These are phyloP conservation scores for Brachycybe producta DNA, from an alignment of 2,888 invertebrate species.

Conservation along the genomic window DNA sequence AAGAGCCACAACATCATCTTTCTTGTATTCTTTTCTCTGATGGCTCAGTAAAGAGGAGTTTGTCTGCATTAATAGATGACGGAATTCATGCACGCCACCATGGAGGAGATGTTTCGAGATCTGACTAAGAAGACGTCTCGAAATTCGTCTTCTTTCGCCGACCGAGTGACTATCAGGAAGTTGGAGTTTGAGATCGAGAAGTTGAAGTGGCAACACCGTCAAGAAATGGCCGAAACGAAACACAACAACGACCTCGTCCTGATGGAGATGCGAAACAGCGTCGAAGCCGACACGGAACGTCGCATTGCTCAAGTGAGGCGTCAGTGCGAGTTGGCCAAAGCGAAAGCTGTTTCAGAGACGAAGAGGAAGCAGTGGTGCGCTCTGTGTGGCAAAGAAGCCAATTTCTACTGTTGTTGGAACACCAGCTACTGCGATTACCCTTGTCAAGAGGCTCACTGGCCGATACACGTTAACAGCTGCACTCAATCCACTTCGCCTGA, in stretches of 20 bases:
- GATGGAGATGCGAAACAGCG: slow-evolving; percentile 52
- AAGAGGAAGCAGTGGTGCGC: slow-evolving; percentile 90
- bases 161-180: slow-evolving; percentile 41
- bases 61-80: slow-evolving; percentile 39
- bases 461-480: slow-evolving; percentile 53
- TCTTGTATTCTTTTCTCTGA: neutral
- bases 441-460: slow-evolving; percentile 75
- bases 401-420: slow-evolving; percentile 93
- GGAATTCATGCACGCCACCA: slow-evolving; percentile 53
- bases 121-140: slow-evolving; percentile 42
- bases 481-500: no score
- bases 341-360: slow-evolving; percentile 56
- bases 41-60: neutral
- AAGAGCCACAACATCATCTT: no score
- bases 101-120: slow-evolving; percentile 47
- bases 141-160: slow-evolving; percentile 38
- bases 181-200: slow-evolving; percentile 57
- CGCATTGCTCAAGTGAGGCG: slow-evolving; percentile 50
- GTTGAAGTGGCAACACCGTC: slow-evolving; percentile 53
- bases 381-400: slow-evolving; percentile 71
- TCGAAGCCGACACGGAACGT: slow-evolving; percentile 56
- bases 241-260: slow-evolving; percentile 54
- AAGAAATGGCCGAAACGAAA: slow-evolving; percentile 59
- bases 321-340: slow-evolving; percentile 53
- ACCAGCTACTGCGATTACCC: slow-evolving; percentile 83